Evolutionary conservation across 2,888 invertebrate genomes (phyloP).

Genomic region (Dynastes maya): DNA sequence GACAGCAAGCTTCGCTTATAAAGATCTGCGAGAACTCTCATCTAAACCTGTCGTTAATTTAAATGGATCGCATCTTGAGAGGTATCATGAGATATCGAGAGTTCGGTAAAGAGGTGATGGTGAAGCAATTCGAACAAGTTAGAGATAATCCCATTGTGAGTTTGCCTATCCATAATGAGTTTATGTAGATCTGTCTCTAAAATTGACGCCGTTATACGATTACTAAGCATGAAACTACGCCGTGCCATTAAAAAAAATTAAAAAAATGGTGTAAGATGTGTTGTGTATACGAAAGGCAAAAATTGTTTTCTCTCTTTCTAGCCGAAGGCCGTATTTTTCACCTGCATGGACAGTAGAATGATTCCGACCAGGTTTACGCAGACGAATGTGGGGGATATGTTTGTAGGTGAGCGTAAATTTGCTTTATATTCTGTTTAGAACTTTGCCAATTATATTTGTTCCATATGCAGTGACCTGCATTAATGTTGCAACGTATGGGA

Average conservation of each 20-base stretch:
- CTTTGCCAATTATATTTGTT: too few species aligned
- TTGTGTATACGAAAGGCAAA: constrained; percentile 25
- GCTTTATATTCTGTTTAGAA: neutral
- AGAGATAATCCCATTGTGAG: constrained; percentile 90
- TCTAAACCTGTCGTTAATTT: constrained; percentile 38
- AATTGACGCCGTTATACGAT: neutral
- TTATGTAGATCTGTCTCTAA: constrained; percentile 15
- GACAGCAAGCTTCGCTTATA: neutral
- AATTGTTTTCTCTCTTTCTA: constrained; percentile 71
- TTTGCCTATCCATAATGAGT: constrained; percentile 49
- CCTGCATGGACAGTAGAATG: constrained; percentile 99
- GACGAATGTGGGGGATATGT: constrained; percentile 98
- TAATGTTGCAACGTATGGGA: too few species aligned
- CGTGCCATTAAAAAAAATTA: too few species aligned
- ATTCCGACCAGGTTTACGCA: constrained; percentile 96
- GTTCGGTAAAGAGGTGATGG: constrained; percentile 87
- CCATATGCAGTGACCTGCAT: too few species aligned
- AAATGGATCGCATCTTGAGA: constrained; percentile 90
- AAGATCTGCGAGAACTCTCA: neutral
- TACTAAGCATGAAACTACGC: neutral
- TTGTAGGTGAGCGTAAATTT: constrained; percentile 82
- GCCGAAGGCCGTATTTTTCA: constrained; percentile 98
- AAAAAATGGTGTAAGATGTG: constrained; percentile 36
- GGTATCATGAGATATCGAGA: constrained; percentile 93
- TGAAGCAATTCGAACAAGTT: constrained; percentile 93